phyloP scores from a whole-genome alignment of 2,888 invertebrate species.

The Oscheius onirici region DNA sequence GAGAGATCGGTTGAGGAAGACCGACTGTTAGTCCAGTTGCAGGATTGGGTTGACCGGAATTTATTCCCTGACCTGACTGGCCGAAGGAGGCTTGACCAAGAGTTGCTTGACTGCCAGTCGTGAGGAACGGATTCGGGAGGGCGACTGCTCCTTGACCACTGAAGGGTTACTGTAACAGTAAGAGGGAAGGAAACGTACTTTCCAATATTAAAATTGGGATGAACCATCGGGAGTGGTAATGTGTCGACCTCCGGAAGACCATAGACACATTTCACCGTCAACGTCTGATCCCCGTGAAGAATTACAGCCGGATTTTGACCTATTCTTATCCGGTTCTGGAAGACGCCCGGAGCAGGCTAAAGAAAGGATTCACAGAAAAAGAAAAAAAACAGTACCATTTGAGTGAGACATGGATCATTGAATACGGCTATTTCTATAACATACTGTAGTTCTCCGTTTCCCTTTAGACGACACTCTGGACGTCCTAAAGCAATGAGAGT shows the following conservation, averaged over 20 bases:
- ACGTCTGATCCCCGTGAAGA: constrained; percentile 59
- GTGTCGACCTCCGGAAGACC: constrained; percentile 65
- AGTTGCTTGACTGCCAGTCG: not conserved
- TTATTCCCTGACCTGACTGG: not conserved
- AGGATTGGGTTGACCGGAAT: not conserved
- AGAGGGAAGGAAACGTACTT: constrained; percentile 36
- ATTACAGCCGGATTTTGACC: constrained; percentile 69
- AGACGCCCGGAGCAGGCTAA: constrained; percentile 64
- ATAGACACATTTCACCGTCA: constrained; percentile 63
- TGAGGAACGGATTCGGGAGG: not conserved
- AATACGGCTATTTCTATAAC: constrained; percentile 69
- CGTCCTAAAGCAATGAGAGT: constrained; percentile 37
- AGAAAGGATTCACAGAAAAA: constrained; percentile 20
- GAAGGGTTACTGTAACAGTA: not conserved
- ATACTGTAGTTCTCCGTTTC: constrained; percentile 69
- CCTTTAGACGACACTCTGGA: constrained; percentile 65
- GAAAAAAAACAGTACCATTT: constrained; percentile 47
- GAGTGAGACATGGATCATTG: constrained; percentile 69
- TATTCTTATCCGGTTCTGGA: constrained; percentile 69
- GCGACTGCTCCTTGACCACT: constrained; percentile 6
- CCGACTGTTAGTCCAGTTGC: not conserved
- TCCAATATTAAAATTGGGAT: constrained; percentile 64
- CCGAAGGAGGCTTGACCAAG: not conserved
- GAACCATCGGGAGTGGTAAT: constrained; percentile 58
- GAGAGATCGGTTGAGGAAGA: constrained; percentile 14